Evolutionary conservation across 2,113 vertebrate species (phyloP).

Genomic region (Myrmophylax atrothorax): DNA sequence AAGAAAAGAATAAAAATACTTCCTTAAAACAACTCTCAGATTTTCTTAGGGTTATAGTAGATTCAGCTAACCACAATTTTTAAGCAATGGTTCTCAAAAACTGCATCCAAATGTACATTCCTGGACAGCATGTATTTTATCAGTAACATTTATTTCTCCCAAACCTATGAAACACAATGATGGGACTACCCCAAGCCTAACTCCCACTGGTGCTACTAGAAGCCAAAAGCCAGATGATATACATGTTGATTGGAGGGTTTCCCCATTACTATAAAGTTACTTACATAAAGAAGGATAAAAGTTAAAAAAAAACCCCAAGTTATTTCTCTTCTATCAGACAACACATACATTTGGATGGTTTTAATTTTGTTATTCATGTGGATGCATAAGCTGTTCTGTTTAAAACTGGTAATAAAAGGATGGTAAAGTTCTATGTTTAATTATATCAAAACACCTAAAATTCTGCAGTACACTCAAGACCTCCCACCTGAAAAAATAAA

Average conservation of each 20-base stretch:
- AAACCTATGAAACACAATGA: slow-evolving; percentile 4
- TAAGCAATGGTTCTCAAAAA: background rate
- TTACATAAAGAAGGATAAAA: slow-evolving; percentile 59
- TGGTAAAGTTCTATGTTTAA: background rate
- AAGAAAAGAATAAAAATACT: background rate
- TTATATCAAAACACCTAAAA: background rate
- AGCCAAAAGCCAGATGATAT: slow-evolving; percentile 56
- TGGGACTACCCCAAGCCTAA: slow-evolving; percentile 42
- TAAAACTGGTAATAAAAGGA: background rate
- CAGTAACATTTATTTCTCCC: slow-evolving; percentile 10
- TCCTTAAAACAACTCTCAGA: background rate
- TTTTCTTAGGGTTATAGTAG: background rate
- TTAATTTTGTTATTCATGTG: background rate
- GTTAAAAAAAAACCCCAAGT: slow-evolving; percentile 11
- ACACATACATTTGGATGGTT: slow-evolving; percentile 8
- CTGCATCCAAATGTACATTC: background rate
- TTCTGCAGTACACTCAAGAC: background rate
- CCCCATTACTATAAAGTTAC: slow-evolving; percentile 52
- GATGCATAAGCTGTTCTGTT: background rate
- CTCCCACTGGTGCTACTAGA: slow-evolving; percentile 52
- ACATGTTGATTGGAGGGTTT: slow-evolving; percentile 65
- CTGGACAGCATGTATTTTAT: background rate
- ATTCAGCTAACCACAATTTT: background rate
- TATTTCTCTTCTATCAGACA: slow-evolving; percentile 46
- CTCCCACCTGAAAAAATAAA: background rate